Evolutionary conservation across 2,113 vertebrate genomes (phyloP).

Genomic region (Fulica atra): DNA sequence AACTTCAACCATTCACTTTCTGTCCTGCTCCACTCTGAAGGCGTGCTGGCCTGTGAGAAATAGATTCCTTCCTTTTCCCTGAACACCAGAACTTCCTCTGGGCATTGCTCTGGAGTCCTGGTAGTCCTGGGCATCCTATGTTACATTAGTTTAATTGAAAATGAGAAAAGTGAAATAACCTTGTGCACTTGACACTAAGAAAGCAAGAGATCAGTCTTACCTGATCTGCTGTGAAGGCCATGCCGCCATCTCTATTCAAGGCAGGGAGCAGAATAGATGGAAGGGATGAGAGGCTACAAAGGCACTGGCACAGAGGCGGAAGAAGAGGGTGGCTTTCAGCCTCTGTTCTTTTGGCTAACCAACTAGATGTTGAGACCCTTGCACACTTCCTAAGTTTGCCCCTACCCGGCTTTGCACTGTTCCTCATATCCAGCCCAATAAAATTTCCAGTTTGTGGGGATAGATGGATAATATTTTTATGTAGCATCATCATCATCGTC

Average conservation of each 20-base stretch:
- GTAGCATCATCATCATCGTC: slow-evolving; percentile 11
- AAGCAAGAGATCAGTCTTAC: neutral
- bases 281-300: neutral
- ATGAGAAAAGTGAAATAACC: neutral
- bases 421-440: neutral
- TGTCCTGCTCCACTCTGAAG: neutral
- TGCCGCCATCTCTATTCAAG: neutral
- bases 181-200: neutral
- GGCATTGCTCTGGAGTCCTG: neutral
- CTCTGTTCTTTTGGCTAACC: neutral
- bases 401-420: neutral
- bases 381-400: neutral
- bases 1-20: neutral
- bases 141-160: neutral
- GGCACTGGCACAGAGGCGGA: too few relatives aligned
- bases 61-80: neutral
- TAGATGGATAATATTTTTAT: slow-evolving; percentile 32
- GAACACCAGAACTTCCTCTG: neutral
- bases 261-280: neutral
- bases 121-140: neutral
- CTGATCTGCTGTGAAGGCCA: neutral
- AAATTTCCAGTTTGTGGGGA: neutral
- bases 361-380: neutral
- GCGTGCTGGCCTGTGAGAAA: neutral
- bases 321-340: neutral